Conservation (phyloP, 2,113 vertebrate genomes). For the Solenodon paradoxus region DNA sequence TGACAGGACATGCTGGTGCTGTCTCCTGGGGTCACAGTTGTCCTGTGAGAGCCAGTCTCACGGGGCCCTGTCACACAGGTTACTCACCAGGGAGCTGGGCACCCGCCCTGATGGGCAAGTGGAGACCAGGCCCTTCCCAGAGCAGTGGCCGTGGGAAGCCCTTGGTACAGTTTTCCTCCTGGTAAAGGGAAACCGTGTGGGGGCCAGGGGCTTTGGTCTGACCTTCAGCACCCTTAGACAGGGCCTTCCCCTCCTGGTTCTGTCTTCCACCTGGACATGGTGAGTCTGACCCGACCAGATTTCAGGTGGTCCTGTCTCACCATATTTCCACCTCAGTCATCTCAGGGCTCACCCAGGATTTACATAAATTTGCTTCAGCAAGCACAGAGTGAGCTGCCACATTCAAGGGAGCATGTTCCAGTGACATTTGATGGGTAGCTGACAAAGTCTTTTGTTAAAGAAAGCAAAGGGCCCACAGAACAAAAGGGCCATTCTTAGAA, state of each 20-base stretch:
- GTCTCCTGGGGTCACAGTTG: background rate
- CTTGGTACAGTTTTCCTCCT: background rate
- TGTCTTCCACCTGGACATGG: background rate
- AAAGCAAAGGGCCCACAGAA: background rate
- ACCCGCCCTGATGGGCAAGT: fast-evolving
- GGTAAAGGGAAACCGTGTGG: background rate
- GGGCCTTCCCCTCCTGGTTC: background rate
- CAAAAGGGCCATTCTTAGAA: background rate
- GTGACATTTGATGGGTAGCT: no score
- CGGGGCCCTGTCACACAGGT: no score
- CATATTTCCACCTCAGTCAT: background rate
- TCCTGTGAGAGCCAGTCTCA: background rate
- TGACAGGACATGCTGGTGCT: background rate
- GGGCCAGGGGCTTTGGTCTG: background rate
- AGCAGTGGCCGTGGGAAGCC: fast-evolving
- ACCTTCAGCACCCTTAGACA: no score
- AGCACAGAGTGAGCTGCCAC: background rate
- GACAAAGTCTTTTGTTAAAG: background rate
- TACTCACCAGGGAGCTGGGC: background rate
- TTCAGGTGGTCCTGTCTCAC: background rate
- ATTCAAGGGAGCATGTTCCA: background rate
- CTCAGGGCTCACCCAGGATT: background rate
- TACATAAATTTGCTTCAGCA: background rate
- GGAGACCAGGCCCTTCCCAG: background rate
- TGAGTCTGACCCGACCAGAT: background rate